Base-by-base conservation (phyloP, 2,113 vertebrate genomes). In the Toxotes chatareus region DNA sequence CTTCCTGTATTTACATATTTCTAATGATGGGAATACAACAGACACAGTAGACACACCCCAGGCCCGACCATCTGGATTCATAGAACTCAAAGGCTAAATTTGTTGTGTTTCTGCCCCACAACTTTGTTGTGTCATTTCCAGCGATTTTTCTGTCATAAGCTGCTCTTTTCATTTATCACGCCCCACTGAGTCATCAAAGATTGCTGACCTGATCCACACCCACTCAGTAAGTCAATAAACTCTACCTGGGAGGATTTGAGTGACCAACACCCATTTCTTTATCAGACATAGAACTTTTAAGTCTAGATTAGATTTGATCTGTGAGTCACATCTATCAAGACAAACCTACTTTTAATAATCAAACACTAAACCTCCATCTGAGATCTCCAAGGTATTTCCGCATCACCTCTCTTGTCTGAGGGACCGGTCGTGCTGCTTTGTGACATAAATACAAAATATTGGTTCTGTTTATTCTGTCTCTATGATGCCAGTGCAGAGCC, bases 191-290 rank as follows among this genome's bases (percentile, higher is more conserved):
- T 87, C 9, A 7, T 53, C 12, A 0, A 17, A 55, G 8, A 55
- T 69, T 19, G 56, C 44, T 27, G 9, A 34, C 21, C 8, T 62
- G 16, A 23, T 56, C 64, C 84, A 63, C 84, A n/a, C 84, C 76
- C 75, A 17, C 1, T 49, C 59, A 27, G 31, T 2, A 32, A 21
- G 16, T 3, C 31, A 17, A 3, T 56, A 82, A 71, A 64, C 57
- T 3, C 36, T 3, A 68, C 55, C 79, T 62, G 49, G 36, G 17
- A 63, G 6, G n/a, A 3, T n/a, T 14, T 59, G 57, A 68, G 40
- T 16, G 14, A 10, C n/a, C 31, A 34, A 69, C 53, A 2, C 64
- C 64, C 67, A 31, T 59, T 49, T 80, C n/a, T 27, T 62, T 16
- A 13, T 53, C 31, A n/a, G 12, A 17, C 12, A 10, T 4, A 9